Conservation (phyloP, 2,888 invertebrate species). For the Eristalinus sepulchralis region DNA sequence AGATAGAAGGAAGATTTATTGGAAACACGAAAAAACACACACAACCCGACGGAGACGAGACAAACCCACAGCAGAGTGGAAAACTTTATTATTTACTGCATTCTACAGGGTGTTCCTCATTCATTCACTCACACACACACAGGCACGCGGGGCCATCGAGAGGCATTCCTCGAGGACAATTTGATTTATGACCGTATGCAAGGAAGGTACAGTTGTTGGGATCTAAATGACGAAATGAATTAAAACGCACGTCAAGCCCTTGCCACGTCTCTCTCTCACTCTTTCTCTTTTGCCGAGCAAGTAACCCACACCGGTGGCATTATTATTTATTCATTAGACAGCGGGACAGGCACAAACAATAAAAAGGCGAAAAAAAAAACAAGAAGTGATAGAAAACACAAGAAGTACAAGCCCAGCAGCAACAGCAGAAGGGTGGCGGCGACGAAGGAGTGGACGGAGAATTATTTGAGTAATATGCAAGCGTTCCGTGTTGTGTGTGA, state of each 20-base stretch:
- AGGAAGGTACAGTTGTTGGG: conserved; percentile 55
- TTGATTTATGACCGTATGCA: conserved; percentile 68
- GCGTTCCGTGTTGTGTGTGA: conserved; percentile 31
- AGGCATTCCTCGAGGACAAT: conserved; percentile 65
- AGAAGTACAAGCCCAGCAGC: conserved; percentile 21
- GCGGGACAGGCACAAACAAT: conserved; percentile 13
- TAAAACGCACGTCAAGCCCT: conserved; percentile 69
- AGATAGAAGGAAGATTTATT: conserved; percentile 51
- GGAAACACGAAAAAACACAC: conserved; percentile 28
- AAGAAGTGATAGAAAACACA: conserved; percentile 56
- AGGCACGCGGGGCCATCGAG: conserved; percentile 5
- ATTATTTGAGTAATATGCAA: conserved; percentile 41
- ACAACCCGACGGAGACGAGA: conserved; percentile 11
- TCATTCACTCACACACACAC: neutral
- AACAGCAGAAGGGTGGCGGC: neutral
- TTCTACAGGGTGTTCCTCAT: conserved; percentile 35
- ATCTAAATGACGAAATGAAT: conserved; percentile 68
- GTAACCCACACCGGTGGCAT: conserved; percentile 36
- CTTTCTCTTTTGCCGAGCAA: conserved; percentile 19
- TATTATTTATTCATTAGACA: conserved; percentile 71
- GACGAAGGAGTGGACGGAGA: neutral
- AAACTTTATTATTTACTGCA: conserved; percentile 71
- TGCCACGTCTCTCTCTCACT: neutral
- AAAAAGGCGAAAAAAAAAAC: neutral
- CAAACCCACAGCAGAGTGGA: conserved; percentile 28